Percentiles rank a stretch among this genome's conserved stretches.
phyloP scores from a whole-genome alignment of 1,140 invertebrate species.

The Eurosta solidaginis region DNA sequence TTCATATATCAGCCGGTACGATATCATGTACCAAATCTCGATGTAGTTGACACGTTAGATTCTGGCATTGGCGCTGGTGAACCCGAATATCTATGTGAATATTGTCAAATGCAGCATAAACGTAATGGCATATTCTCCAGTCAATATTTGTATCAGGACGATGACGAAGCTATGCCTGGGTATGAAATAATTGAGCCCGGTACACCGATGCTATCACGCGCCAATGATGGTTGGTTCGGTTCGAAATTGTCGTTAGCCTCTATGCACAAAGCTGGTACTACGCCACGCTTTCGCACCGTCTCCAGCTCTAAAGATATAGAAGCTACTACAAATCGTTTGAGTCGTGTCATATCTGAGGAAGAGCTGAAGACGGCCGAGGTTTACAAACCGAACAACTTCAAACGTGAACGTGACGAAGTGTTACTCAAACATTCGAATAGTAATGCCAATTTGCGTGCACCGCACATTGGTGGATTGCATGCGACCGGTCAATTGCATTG shows the following conservation, averaged over 20 bases:
- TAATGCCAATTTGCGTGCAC: neutral
- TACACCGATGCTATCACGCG: constrained; percentile 68
- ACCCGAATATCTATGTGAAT: constrained; percentile 39
- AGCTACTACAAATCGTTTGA: constrained; percentile 39
- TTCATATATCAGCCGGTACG: constrained; percentile 68
- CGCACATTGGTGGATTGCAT: neutral
- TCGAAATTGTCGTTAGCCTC: constrained; percentile 55
- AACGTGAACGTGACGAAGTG: constrained; percentile 47
- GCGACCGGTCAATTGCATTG: constrained; percentile 36
- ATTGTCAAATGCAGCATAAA: constrained; percentile 46
- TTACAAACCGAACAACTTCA: constrained; percentile 51
- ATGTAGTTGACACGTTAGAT: neutral
- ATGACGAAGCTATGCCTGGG: constrained; percentile 65
- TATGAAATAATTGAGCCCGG: constrained; percentile 70
- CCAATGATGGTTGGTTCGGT: constrained; percentile 70
- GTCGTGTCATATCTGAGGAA: constrained; percentile 42
- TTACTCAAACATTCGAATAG: constrained; percentile 19
- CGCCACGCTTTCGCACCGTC: constrained; percentile 48
- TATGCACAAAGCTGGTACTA: constrained; percentile 2
- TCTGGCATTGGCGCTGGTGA: constrained; percentile 5
- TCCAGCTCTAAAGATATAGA: constrained; percentile 55
- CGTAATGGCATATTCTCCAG: constrained; percentile 65
- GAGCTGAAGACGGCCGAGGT: constrained; percentile 37
- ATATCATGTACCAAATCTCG: constrained; percentile 61
- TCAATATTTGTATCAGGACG: constrained; percentile 71